These are phyloP conservation scores for Dipodomys spectabilis DNA, from an alignment of 2,113 vertebrate species.

Conservation along the genomic window DNA sequence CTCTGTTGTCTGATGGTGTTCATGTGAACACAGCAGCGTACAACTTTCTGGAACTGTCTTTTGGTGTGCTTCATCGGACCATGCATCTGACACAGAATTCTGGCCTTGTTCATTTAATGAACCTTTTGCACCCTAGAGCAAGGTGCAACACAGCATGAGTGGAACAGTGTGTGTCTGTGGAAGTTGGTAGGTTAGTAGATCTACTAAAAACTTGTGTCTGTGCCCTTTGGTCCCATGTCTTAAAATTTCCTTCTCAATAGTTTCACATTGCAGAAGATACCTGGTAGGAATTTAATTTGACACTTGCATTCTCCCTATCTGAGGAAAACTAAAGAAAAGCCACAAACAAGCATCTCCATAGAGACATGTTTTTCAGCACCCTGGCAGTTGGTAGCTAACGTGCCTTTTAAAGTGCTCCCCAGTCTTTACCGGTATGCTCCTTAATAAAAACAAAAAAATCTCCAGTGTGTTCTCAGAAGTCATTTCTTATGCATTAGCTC, in stretches of 20 bases:
- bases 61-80: neutral
- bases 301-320: neutral
- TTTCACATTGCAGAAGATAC: neutral
- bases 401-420: neutral
- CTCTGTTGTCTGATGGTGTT: neutral
- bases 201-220: conserved; percentile 2
- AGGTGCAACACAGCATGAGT: neutral
- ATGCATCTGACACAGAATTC: fast-evolving
- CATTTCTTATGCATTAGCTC: neutral
- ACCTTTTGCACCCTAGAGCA: neutral
- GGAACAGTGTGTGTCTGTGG: neutral
- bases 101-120: neutral
- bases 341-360: neutral
- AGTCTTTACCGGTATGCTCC: neutral
- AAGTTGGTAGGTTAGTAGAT: neutral
- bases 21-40: neutral
- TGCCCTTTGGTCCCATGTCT: neutral
- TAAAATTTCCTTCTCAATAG: neutral
- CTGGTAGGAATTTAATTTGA: neutral
- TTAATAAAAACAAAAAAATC: conserved; percentile 24
- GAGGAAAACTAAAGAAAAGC: neutral
- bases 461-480: neutral
- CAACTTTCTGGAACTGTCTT: neutral
- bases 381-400: neutral
- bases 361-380: neutral